Evolutionary conservation across 2,113 vertebrate genomes (phyloP).

Genomic region (Anhinga anhinga): DNA sequence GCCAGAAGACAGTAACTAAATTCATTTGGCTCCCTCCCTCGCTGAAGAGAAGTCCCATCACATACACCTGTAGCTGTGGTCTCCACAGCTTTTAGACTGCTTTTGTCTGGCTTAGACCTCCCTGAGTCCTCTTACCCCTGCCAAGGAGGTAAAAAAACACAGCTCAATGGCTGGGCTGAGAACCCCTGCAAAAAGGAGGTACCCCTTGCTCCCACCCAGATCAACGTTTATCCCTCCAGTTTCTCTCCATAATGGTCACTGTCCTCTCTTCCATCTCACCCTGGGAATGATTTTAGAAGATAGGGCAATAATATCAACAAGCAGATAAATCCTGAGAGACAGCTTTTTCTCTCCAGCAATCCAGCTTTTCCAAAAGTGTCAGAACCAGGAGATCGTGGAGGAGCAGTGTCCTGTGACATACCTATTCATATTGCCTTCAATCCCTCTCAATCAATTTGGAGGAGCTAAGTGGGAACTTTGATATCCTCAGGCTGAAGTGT

Average conservation of each 20-base stretch:
- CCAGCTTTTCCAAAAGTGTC: background rate
- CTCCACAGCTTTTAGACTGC: background rate
- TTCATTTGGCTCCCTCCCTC: background rate
- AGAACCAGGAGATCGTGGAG: background rate
- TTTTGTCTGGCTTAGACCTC: background rate
- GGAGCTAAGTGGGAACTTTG: background rate
- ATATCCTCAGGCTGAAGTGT: background rate
- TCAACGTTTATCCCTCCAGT: background rate
- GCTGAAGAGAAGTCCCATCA: background rate
- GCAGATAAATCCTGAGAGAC: background rate
- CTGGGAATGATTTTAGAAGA: background rate
- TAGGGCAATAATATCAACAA: fast-evolving
- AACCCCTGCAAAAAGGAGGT: background rate
- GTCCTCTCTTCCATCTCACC: background rate
- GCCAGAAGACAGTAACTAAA: background rate
- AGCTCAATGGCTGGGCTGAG: background rate
- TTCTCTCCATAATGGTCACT: background rate
- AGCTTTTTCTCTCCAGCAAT: background rate
- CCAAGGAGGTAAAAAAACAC: background rate
- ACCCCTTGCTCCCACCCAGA: background rate
- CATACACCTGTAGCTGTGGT: background rate
- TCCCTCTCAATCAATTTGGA: background rate
- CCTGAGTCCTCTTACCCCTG: background rate
- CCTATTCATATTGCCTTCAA: background rate
- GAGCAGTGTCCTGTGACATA: background rate